A percentile compares a stretch with the other conserved stretches of the same genome.
These are phyloP conservation scores for Mimachlamys varia DNA, from an alignment of 2,888 invertebrate species.

Conservation along the genomic window DNA sequence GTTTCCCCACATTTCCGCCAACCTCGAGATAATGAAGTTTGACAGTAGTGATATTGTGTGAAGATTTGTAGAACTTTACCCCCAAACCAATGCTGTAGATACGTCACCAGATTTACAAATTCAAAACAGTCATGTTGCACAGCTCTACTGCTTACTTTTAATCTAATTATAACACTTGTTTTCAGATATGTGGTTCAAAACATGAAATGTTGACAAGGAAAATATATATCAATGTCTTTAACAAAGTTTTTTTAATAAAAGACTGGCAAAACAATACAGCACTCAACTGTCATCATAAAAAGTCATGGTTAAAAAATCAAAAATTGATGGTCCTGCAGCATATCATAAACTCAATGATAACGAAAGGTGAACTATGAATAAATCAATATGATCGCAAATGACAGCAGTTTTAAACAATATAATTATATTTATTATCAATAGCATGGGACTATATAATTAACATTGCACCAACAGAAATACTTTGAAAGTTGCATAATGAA, in stretches of 20 bases:
- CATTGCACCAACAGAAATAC: background rate
- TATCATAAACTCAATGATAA: no score
- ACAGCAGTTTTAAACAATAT: background rate
- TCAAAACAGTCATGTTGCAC: no score
- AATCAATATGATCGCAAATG: background rate
- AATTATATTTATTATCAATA: background rate
- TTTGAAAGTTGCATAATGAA: background rate
- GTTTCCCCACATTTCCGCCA: no score
- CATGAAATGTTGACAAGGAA: background rate
- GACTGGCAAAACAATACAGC: background rate
- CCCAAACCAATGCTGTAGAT: no score
- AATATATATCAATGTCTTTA: background rate
- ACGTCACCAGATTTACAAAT: no score
- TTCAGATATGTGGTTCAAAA: background rate
- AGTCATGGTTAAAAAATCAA: background rate
- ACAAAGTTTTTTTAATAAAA: background rate
- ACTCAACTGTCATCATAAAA: background rate
- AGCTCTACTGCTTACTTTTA: no score
- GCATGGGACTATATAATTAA: background rate
- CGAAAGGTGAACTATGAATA: background rate
- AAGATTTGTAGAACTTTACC: no score
- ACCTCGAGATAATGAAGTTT: no score
- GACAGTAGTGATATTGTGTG: no score
- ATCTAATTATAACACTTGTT: background rate
- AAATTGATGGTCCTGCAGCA: background rate